A percentile compares a stretch with the other conserved stretches of the same genome.
Evolutionary conservation across 1,140 invertebrate species (phyloP).

Genomic region (Drosophila leontia): DNA sequence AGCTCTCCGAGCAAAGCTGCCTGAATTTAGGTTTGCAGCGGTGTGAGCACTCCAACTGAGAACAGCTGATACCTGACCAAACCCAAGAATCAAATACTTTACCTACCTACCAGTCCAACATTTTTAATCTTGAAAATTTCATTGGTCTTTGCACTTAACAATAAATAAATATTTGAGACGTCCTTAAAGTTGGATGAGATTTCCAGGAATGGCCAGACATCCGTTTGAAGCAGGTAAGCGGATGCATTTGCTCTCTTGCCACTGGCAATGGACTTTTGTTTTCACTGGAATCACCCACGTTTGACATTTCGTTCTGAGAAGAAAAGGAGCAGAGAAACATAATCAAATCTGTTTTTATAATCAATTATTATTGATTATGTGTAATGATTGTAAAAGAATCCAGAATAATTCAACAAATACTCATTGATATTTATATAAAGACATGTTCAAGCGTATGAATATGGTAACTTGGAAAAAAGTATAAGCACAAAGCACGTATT

Average conservation of each 20-base stretch:
- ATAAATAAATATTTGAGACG: conserved; percentile 27
- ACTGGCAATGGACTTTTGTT: conserved; percentile 3
- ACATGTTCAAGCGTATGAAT: background rate
- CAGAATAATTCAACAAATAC: background rate
- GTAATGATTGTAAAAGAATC: background rate
- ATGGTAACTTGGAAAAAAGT: background rate
- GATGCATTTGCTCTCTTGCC: conserved; percentile 10
- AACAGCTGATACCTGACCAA: conserved; percentile 48
- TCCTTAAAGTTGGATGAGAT: background rate
- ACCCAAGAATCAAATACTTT: conserved; percentile 15
- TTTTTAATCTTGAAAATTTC: background rate
- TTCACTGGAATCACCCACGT: background rate
- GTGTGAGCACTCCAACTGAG: background rate
- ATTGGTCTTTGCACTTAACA: background rate
- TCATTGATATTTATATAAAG: background rate
- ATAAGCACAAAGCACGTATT: background rate
- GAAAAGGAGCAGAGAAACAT: background rate
- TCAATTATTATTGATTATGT: conserved; percentile 8
- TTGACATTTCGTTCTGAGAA: background rate
- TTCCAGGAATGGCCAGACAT: conserved; percentile 16
- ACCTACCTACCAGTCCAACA: background rate
- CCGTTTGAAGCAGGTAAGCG: conserved; percentile 12
- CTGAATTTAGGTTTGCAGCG: background rate
- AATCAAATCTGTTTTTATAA: background rate
- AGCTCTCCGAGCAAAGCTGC: conserved; percentile 32